Evolutionary conservation across 2,113 vertebrate species (phyloP), one percentile per base, ranked within the genome.

Genomic region (Sceloporus undulatus): DNA sequence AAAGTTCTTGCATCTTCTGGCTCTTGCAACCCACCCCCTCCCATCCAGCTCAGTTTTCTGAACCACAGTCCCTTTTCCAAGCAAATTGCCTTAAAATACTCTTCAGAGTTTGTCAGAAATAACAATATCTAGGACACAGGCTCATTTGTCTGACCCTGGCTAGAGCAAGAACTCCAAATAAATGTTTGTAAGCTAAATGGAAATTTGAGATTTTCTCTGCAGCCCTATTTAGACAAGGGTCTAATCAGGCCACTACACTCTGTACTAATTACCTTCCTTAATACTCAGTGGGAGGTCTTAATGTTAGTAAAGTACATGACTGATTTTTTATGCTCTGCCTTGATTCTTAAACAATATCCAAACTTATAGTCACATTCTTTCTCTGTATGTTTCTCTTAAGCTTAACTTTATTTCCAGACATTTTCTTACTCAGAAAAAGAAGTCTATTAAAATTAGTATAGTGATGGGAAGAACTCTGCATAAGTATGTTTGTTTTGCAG

Each of bases 401-500:
- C 83, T 91, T 90, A 89, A 75, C 84, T 77, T 87, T 25, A 23
- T 90, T 90, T 79, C 94, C 87, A 92, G 92, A 1, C 1, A 82
- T 91, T 92, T 87, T 94, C 92, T 59, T 86, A 89, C 88, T 94
- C 87, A 91, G 84, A 94, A 84, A 90, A 90, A 91, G 88, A 90
- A 94, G 18, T 18, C 88, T 75, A 82, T 94, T 94, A 92, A 92
- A 91, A 16, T 25, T 90, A 91, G 89, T 94, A 92, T 84, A 90
- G 78, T 85, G 91, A 91, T 94, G 94, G 92, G 92, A 94, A 95
- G 93, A 86, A 87, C 87, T 93, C 89, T 89, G 90, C 13, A 4
- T 92, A 95, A 95, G 90, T 91, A 82, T 92, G 90, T 95, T 94
- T 95, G 90, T 92, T 95, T 94, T 95, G 90, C 88, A 87, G 89